Evolutionary conservation across 2,888 invertebrate genomes (phyloP), one percentile per base, ranked within the genome.

Genomic region (Drosophila setosimentum): DNA sequence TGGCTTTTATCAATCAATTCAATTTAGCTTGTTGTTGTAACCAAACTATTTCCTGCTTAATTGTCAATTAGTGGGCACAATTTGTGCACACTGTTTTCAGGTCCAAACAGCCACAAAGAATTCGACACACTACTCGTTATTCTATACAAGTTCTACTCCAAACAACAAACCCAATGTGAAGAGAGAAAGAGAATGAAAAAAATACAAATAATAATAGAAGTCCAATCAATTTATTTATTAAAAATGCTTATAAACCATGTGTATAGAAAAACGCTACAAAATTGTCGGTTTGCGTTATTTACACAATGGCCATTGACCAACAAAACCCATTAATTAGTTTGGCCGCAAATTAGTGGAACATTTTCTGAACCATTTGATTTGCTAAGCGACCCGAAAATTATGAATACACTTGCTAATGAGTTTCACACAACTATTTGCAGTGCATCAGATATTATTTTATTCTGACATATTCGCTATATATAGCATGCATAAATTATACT

Each of bases 311-410:
- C 35, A 1, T 53, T 53, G 55, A 61, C 62, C 60, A 75, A 61
- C 73, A 81, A 76, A 73, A 50, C 70, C 78, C 83, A 87, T 87
- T 85, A 87, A 87, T 87, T 87, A 89, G 87, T 74, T 73, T 42
- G 60, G 69, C 87, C 89, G 87, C 87, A 87, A 87, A 87, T 87
- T 87, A 87, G 89, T 89, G 80, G 83, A 85, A 82, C 73, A 73
- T 74, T 76, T 74, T 67, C 51, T 67, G 60, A 62, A 73, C 68
- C 58, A 66, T 71, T 74, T 53, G 33, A 54, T 61, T 66, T 59
- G 61, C 50, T 21, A 70, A 57, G 37, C 55, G 27, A 42, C 40
- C 35, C 45, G 11, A 55, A 64, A 40, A 27, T 65, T 42, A 32
- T 18, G 10, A 4, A 64, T 64, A 67, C 67, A 32, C 72, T 76